Percentiles rank a stretch among this genome's conserved stretches.
These are phyloP conservation scores for Sprattus sprattus DNA, from an alignment of 2,113 vertebrate species.

Conservation along the genomic window DNA sequence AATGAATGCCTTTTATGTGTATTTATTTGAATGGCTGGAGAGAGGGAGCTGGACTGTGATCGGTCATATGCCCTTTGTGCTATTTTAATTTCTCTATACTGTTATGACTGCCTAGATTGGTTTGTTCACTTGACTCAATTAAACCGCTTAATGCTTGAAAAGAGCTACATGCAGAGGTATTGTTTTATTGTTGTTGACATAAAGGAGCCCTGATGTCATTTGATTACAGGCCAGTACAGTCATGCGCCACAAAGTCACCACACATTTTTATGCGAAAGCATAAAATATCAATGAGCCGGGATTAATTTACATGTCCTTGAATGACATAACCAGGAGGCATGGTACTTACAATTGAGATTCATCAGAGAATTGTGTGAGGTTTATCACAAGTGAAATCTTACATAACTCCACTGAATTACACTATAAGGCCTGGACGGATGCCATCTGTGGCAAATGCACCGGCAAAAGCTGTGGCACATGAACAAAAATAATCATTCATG, in stretches of 20 bases:
- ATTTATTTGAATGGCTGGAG: not conserved
- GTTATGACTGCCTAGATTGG: not conserved
- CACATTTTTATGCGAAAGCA: not conserved
- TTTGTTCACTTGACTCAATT: not conserved
- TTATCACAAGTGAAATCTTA: slow-evolving; percentile 14
- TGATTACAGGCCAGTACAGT: not conserved
- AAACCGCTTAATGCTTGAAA: not conserved
- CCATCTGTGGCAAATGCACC: slow-evolving; percentile 23
- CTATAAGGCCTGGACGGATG: not conserved
- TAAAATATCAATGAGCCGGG: not conserved
- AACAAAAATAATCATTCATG: slow-evolving; percentile 23
- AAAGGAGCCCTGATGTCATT: not conserved
- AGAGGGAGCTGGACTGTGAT: no score
- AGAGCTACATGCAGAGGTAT: not conserved
- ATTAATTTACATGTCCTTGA: not conserved
- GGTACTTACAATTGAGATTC: not conserved
- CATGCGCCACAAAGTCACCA: not conserved
- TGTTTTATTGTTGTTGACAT: not conserved
- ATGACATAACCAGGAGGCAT: slow-evolving; percentile 4
- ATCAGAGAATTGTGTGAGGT: not conserved
- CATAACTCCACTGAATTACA: slow-evolving; percentile 19
- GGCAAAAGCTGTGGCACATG: not conserved
- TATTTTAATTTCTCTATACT: not conserved
- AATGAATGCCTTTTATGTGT: no score
- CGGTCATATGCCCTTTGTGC: not conserved